phyloP scores from a whole-genome alignment of 2,888 invertebrate genomes.

The Heliconius erato region DNA sequence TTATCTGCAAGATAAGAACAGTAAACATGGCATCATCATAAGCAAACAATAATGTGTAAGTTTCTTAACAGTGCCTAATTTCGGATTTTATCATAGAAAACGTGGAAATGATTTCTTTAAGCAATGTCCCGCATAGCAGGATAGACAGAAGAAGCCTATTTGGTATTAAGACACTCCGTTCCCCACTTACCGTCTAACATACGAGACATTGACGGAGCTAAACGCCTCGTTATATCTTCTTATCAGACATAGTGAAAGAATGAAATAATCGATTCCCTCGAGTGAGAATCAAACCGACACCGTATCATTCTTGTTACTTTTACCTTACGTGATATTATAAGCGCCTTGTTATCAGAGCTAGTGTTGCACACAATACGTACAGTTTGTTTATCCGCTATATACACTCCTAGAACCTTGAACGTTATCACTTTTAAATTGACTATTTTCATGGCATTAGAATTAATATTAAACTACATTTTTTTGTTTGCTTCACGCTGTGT shows the following conservation, averaged over 20 bases:
- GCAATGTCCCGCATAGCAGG: not conserved
- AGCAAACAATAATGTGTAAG: constrained; percentile 21
- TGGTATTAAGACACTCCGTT: not conserved
- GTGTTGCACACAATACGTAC: constrained; percentile 17
- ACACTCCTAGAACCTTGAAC: constrained; percentile 19
- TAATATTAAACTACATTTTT: not conserved
- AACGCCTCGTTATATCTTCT: not conserved
- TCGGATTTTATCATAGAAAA: not conserved
- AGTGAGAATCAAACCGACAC: not conserved
- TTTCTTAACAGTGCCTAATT: constrained; percentile 6
- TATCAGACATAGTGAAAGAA: not conserved
- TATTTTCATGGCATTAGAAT: constrained; percentile 10
- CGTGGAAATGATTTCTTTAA: not conserved
- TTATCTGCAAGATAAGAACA: constrained; percentile 29
- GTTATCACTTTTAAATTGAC: constrained; percentile 23
- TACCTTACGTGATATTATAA: not conserved
- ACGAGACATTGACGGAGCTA: not conserved
- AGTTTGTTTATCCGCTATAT: constrained; percentile 10
- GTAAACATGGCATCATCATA: constrained; percentile 38
- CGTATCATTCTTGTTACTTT: not conserved
- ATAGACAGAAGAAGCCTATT: not conserved
- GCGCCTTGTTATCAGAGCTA: constrained; percentile 13
- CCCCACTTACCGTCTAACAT: no score
- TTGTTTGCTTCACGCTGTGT: not conserved
- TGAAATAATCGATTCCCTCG: not conserved